A percentile compares a stretch with the other conserved stretches of the same genome.
Conservation (phyloP, 2,888 invertebrate genomes). For the Melieria crassipennis region DNA sequence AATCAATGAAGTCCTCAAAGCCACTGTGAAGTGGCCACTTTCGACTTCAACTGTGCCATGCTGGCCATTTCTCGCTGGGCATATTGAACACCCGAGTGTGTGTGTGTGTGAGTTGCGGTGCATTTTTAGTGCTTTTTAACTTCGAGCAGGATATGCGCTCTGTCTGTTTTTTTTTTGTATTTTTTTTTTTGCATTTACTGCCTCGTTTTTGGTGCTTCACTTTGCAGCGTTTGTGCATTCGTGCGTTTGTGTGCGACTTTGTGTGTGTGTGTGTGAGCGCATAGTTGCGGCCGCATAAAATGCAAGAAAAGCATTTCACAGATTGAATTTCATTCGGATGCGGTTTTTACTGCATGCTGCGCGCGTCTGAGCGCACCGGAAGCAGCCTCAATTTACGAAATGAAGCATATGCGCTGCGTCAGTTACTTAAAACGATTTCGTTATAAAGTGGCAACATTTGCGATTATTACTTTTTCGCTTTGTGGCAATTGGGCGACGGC, state of each 20-base stretch:
- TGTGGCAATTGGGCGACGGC: not conserved
- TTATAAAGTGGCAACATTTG: conserved; percentile 48
- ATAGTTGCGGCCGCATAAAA: conserved; percentile 44
- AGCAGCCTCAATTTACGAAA: conserved; percentile 51
- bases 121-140: conserved; percentile 53
- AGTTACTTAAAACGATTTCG: conserved; percentile 38
- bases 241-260: not conserved
- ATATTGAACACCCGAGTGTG: too few species aligned
- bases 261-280: not conserved
- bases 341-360: conserved; percentile 39
- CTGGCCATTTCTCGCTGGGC: too few species aligned
- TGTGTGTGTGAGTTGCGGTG: conserved; percentile 13
- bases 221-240: not conserved
- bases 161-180: too few species aligned
- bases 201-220: not conserved
- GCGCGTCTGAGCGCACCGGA: conserved; percentile 24
- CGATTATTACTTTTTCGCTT: not conserved
- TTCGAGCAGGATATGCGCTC: conserved; percentile 21
- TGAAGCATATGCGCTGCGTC: conserved; percentile 46
- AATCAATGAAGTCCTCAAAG: too few species aligned
- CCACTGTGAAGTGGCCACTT: too few species aligned
- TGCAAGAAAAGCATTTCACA: conserved; percentile 50
- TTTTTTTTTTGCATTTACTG: not conserved
- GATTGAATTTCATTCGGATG: conserved; percentile 56
- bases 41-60: too few species aligned